Evolutionary conservation across 2,888 invertebrate genomes (phyloP), one percentile per base, ranked within the genome.

Genomic region (Drosophila tripunctata): DNA sequence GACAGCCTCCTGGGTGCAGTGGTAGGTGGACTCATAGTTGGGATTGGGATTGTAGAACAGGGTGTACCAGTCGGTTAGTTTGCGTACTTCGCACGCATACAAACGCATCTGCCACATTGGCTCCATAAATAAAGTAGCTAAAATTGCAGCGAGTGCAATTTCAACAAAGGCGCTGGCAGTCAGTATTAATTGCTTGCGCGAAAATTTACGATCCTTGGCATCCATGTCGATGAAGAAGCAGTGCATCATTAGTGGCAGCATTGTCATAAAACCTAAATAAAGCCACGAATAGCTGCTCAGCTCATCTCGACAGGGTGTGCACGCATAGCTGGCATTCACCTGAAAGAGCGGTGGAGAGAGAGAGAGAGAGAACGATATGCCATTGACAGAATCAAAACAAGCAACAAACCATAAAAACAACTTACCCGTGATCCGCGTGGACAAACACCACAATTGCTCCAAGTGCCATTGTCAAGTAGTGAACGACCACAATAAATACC

Each of bases 1-100:
- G 0, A 99, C 98, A 57, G 98, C 98, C 92, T 99, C 99, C 89
- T 99, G 98, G 0, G 99, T 98, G 91, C 99, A 99, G 91, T 98
- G 72, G 51, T 54, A 73, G 12, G 65, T 45, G 5, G 60, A 94
- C 60, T 96, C 96, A 92, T 98, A 99, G 91, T 98, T 96, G 0
- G 98, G 97, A 75, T 94, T 95, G 4, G 99, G 99, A 92, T 99
- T 99, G 88, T 98, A 93, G 66, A 99, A 93, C 75, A 99, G 92
- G 0, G 99, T 98, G 90, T 99, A 99, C 99, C 99, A 99, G 92
- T 99, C 99, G 0, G 97, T 95, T 17, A 99, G 92, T 33, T 94
- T 94, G 57, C 94, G 93, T 0, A 96, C 96, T 5, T 93, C 93
- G 89, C 99, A 98, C 0, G 97, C 95, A 78, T 94, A 93, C 19